Evolutionary conservation across 2,888 invertebrate species (phyloP).

Genomic region (Cacoxenus indagator): DNA sequence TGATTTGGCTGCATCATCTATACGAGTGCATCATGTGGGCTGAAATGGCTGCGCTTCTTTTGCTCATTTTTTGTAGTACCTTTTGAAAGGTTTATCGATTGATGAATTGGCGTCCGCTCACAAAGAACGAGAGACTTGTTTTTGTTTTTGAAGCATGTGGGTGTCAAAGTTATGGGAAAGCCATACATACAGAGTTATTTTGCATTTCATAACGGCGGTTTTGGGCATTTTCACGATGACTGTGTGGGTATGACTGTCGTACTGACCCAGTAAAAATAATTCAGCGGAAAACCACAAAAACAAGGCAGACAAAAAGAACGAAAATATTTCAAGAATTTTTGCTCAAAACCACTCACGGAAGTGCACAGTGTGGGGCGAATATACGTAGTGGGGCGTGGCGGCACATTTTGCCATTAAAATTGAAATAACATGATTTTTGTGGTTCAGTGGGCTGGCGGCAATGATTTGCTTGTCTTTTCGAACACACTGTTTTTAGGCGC

Average conservation of each 20-base stretch:
- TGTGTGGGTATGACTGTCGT: neutral
- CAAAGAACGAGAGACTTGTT: neutral
- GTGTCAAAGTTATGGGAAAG: slow-evolving; percentile 32
- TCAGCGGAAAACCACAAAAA: slow-evolving; percentile 14
- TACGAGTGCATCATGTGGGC: neutral
- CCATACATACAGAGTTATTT: neutral
- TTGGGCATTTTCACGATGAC: neutral
- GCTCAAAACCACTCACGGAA: slow-evolving; percentile 33
- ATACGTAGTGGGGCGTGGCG: slow-evolving; percentile 25
- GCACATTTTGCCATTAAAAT: slow-evolving; percentile 56
- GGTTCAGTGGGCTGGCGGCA: slow-evolving; percentile 44
- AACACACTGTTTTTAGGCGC: slow-evolving; percentile 12
- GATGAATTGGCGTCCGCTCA: slow-evolving; percentile 56
- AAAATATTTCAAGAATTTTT: slow-evolving; percentile 48
- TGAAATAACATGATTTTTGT: slow-evolving; percentile 65
- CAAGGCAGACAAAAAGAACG: slow-evolving; percentile 12
- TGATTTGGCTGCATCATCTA: too few relatives aligned
- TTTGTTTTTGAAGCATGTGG: slow-evolving; percentile 48
- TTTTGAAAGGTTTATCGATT: slow-evolving; percentile 39
- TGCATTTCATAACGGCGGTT: slow-evolving; percentile 8
- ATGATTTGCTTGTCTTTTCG: slow-evolving; percentile 29
- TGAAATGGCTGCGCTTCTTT: neutral
- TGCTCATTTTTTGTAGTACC: neutral
- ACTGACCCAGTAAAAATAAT: slow-evolving; percentile 4
- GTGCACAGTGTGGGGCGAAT: slow-evolving; percentile 29